These are phyloP conservation scores for Sebastes trivittatus DNA, from an alignment of 2,797 vertebrate genomes.

Conservation along the genomic window DNA sequence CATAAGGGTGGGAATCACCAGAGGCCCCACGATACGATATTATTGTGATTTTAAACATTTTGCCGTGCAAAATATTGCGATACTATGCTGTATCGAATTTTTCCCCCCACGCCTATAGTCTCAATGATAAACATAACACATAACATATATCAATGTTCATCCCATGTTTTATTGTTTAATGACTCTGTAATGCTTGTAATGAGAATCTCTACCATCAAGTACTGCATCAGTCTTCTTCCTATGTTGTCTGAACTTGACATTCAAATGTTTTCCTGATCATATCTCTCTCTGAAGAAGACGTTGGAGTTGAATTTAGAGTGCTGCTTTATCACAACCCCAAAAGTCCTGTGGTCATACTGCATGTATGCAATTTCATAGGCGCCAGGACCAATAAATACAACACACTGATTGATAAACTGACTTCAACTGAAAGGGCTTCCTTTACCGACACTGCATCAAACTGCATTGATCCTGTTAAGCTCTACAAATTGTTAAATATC, in stretches of 20 bases:
- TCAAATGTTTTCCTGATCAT: neutral
- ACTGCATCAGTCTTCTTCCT: neutral
- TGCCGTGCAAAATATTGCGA: fast-evolving
- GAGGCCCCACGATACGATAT: no score
- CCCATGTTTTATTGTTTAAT: neutral
- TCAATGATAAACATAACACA: no score
- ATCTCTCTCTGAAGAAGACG: neutral
- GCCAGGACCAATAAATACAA: conserved; percentile 28
- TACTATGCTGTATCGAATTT: no score
- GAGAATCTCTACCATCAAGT: neutral
- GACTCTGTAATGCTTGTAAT: neutral
- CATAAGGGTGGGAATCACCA: no score
- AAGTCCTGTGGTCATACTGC: neutral
- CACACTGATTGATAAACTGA: conserved; percentile 37
- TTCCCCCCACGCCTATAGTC: no score
- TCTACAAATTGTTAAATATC: conserved; percentile 45
- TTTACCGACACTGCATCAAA: conserved; percentile 31
- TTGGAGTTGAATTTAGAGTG: neutral
- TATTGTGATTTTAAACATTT: no score
- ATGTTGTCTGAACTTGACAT: neutral
- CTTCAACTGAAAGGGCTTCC: conserved; percentile 6
- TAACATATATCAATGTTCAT: neutral
- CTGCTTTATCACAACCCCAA: neutral
- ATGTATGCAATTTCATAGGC: conserved; percentile 12
- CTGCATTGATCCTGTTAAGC: conserved; percentile 48